phyloP scores from a whole-genome alignment of 2,797 vertebrate genomes.

The Scarus forsteni region DNA sequence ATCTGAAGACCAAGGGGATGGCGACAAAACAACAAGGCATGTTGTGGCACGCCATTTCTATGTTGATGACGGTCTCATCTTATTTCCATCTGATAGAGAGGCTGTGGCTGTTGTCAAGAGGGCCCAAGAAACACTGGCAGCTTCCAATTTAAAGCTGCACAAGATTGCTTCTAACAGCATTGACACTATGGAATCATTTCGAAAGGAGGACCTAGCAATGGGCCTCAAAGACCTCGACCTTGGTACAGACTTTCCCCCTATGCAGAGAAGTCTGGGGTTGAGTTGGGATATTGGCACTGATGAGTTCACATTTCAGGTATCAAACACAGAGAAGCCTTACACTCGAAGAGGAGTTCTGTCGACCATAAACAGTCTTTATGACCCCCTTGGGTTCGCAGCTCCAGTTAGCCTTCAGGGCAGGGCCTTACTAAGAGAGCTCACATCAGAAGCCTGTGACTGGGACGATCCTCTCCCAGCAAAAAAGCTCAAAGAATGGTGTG shows the following conservation, averaged over 20 bases:
- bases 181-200: neutral
- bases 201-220: neutral
- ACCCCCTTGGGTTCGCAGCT: neutral
- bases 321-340: neutral
- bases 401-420: neutral
- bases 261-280: neutral
- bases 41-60: neutral
- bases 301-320: neutral
- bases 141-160: neutral
- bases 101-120: neutral
- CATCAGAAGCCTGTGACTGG: too few relatives aligned
- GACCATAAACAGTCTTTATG: neutral
- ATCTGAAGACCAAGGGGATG: neutral
- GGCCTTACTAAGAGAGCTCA: too few relatives aligned
- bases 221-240: neutral
- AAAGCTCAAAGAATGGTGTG: too few relatives aligned
- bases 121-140: neutral
- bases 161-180: neutral
- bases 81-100: neutral
- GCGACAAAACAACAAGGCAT: neutral
- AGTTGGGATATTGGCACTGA: neutral
- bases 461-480: too few relatives aligned
- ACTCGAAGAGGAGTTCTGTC: neutral
- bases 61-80: neutral
- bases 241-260: neutral